phyloP scores from a whole-genome alignment of 2,113 vertebrate species.

The Geococcyx californianus region DNA sequence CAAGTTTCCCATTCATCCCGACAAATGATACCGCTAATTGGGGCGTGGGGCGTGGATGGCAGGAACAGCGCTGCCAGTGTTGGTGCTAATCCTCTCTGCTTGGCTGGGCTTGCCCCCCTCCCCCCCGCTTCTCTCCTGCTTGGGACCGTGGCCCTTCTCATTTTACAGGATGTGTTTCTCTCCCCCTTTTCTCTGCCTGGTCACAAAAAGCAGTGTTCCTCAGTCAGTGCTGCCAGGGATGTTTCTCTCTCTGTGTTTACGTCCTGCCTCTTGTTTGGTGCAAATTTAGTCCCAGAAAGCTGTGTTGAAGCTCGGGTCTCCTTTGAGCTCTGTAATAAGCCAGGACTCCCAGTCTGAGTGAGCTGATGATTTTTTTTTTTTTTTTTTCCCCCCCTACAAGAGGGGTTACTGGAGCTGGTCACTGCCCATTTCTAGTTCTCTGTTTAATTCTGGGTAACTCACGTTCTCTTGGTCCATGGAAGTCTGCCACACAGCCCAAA shows the following conservation, averaged over 20 bases:
- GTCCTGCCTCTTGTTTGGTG: background rate
- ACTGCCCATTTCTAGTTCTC: background rate
- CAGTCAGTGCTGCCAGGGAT: fast-evolving
- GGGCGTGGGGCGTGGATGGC: background rate
- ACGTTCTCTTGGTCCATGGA: background rate
- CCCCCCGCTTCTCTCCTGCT: background rate
- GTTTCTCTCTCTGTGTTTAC: background rate
- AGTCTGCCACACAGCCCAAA: background rate
- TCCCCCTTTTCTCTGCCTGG: background rate
- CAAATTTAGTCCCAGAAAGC: background rate
- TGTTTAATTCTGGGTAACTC: background rate
- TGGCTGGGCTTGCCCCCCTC: background rate
- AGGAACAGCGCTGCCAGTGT: background rate
- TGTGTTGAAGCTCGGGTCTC: fast-evolving
- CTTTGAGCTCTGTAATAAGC: background rate
- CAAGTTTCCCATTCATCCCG: conserved; percentile 36
- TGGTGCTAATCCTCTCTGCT: background rate
- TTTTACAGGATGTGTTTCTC: background rate
- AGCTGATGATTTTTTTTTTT: background rate
- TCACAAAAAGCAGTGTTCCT: background rate
- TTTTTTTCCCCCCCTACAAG: background rate
- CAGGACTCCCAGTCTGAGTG: background rate
- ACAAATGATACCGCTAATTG: conserved; percentile 32
- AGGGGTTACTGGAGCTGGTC: background rate
- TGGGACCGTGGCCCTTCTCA: background rate